Evolutionary conservation across 2,888 invertebrate genomes (phyloP).

Genomic region (Lacanobia wlatinum): DNA sequence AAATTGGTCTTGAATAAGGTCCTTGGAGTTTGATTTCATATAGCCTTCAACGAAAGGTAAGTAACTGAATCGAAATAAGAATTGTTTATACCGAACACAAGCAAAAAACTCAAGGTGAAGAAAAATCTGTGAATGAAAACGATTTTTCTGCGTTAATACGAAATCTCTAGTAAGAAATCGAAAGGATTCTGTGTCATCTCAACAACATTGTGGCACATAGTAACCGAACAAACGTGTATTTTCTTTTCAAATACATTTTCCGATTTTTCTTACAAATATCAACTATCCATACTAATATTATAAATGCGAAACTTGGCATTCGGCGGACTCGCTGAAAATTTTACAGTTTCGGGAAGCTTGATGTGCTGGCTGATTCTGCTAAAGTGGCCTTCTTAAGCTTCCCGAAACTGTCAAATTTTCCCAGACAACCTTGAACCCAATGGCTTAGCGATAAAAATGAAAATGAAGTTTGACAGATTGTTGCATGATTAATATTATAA

Average conservation of each 20-base stretch:
- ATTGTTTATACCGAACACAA: background rate
- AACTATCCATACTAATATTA: too few relatives aligned
- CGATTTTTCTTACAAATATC: background rate
- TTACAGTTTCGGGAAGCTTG: too few relatives aligned
- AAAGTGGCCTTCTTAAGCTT: too few relatives aligned
- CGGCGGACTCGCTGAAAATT: too few relatives aligned
- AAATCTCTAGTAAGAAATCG: background rate
- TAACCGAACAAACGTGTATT: background rate
- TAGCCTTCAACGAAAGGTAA: background rate
- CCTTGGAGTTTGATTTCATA: background rate
- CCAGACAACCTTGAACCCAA: too few relatives aligned
- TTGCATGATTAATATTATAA: too few relatives aligned
- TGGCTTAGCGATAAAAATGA: too few relatives aligned
- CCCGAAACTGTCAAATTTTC: too few relatives aligned
- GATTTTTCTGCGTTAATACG: background rate
- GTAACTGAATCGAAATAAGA: background rate
- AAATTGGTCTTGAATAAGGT: conserved; percentile 13
- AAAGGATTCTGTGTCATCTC: background rate
- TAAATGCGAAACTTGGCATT: too few relatives aligned
- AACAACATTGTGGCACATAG: background rate
- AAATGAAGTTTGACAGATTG: too few relatives aligned
- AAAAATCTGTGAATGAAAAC: background rate
- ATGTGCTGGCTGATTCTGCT: too few relatives aligned
- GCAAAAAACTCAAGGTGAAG: background rate
- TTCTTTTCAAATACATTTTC: background rate